Base-by-base conservation (phyloP, 1,140 invertebrate species). In the Drosophila murphyi region DNA sequence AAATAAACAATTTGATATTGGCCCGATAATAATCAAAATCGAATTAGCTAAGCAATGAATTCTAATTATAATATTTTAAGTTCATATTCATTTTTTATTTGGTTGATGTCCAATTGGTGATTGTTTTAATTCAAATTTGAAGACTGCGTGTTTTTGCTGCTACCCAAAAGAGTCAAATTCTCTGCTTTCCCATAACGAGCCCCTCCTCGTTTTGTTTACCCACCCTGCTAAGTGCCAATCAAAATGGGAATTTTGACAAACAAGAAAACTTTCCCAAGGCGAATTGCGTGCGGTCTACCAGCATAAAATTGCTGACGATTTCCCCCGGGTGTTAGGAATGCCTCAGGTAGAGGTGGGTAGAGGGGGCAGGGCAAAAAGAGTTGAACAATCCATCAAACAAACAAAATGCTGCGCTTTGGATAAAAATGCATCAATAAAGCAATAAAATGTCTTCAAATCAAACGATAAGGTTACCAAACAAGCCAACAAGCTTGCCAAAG, bases 401-500 rank as follows among this genome's bases (percentile, higher is more conserved):
- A 78, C 77, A 65, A 76, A 78, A 80, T 68, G 77, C 82, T 90
- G 76, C 80, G 80, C 78, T 90, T 91, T 80, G 75, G 80, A 90
- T 90, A 81, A 87, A 82, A 83, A 74, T 59, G 78, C 88, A 90
- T 91, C 88, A 91, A 91, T 91, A 91, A 88, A 91, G 88, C 78
- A 91, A 91, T 91, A 91, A 91, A 91, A 82, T 79, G 83, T 85
- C 80, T 91, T 77, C 88, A 91, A 91, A 88, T 90, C 87, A 87
- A 87, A 80, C 80, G 85, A 87, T 87, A 87, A 87, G 85, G 62
- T 55, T 56, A 62, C 35, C 62, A 70, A 20, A 55, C 54, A 20
- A 8, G 20, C 29, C 29, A 28, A 55, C 41, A 65, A 63, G 71
- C 82, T 82, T 35, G 80, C 50, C 79, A 81, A 81, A 81, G 78